phyloP scores from a whole-genome alignment of 2,888 invertebrate species.

The Cheilosia vernalis region DNA sequence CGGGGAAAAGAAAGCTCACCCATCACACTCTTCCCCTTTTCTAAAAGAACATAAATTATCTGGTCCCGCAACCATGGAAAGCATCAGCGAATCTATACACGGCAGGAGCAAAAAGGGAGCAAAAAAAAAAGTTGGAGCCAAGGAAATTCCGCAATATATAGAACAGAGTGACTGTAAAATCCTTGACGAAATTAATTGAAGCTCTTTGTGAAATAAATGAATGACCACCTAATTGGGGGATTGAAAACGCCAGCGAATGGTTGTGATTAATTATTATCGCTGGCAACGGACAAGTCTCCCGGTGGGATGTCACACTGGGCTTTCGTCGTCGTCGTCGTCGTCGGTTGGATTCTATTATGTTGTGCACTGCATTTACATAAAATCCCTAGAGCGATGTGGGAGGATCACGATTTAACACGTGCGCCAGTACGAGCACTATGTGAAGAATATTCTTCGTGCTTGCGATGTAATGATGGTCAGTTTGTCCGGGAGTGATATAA shows the following conservation, averaged over 20 bases:
- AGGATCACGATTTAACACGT: conserved; percentile 22
- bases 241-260: conserved; percentile 76
- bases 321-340: conserved; percentile 36
- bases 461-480: conserved; percentile 39
- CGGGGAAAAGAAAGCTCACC: background rate
- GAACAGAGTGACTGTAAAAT: conserved; percentile 65
- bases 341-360: conserved; percentile 20
- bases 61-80: conserved; percentile 40
- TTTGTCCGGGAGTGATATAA: conserved; percentile 48
- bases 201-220: conserved; percentile 77
- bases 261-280: conserved; percentile 77
- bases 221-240: conserved; percentile 77
- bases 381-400: conserved; percentile 11
- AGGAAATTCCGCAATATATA: conserved; percentile 47
- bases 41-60: conserved; percentile 58
- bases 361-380: conserved; percentile 36
- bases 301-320: conserved; percentile 54
- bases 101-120: conserved; percentile 6
- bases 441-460: conserved; percentile 31
- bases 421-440: background rate
- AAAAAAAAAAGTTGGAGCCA: conserved; percentile 41
- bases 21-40: background rate
- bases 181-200: conserved; percentile 76
- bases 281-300: conserved; percentile 58
- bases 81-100: conserved; percentile 24